A percentile compares a stretch with the other conserved stretches of the same genome.
Evolutionary conservation across 2,888 invertebrate species (phyloP).

Genomic region (Elmis aenea): DNA sequence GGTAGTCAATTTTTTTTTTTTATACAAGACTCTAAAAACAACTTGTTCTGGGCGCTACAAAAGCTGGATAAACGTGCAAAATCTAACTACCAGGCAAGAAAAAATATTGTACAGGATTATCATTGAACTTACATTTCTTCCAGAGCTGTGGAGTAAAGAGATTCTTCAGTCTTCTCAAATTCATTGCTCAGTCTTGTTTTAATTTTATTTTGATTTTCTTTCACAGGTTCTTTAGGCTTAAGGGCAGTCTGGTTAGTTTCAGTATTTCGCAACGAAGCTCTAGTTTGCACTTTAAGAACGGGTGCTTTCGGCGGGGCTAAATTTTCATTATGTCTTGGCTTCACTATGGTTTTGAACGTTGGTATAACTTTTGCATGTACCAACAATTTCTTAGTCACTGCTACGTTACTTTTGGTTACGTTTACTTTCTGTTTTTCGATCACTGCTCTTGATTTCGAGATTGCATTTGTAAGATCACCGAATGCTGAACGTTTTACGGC

Average conservation of each 20-base stretch:
- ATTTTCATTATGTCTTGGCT: slow-evolving; percentile 44
- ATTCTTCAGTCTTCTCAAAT: slow-evolving; percentile 69
- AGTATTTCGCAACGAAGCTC: slow-evolving; percentile 33
- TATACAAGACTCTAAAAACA: no score
- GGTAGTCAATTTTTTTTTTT: no score
- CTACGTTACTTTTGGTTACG: slow-evolving; percentile 37
- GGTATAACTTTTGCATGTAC: slow-evolving; percentile 36
- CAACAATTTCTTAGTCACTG: slow-evolving; percentile 51
- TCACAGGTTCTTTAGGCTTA: slow-evolving; percentile 42
- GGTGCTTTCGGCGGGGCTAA: slow-evolving; percentile 37
- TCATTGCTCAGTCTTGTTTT: slow-evolving; percentile 61
- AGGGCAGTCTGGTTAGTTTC: slow-evolving; percentile 38
- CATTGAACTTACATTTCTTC: slow-evolving; percentile 67
- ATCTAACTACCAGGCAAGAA: slow-evolving; percentile 5
- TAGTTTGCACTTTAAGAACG: slow-evolving; percentile 36
- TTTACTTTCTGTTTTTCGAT: slow-evolving; percentile 26
- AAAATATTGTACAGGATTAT: slow-evolving; percentile 8
- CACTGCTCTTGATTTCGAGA: slow-evolving; percentile 32
- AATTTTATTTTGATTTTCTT: slow-evolving; percentile 41
- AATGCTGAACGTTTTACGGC: slow-evolving; percentile 77
- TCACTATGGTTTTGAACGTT: slow-evolving; percentile 40
- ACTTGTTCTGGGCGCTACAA: neutral
- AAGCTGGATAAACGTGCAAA: neutral
- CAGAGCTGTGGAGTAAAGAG: slow-evolving; percentile 70
- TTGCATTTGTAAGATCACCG: slow-evolving; percentile 78